Conservation (phyloP, 2,113 vertebrate species). For the Ifrita kowaldi region DNA sequence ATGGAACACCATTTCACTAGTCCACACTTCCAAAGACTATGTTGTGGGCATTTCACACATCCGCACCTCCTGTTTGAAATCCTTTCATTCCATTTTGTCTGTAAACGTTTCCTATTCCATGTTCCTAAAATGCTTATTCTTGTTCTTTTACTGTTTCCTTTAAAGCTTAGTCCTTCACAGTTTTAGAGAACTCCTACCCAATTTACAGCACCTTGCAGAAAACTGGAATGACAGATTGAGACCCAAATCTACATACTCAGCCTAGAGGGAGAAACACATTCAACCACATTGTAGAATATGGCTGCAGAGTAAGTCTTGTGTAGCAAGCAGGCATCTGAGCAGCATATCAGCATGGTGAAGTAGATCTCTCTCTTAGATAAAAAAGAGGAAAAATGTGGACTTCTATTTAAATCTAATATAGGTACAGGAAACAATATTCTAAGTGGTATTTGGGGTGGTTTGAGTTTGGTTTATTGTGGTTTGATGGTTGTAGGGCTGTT, state of each 20-base stretch:
- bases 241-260: background rate
- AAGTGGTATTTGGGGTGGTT: background rate
- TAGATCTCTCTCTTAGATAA: background rate
- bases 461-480: background rate
- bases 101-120: background rate
- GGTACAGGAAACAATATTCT: background rate
- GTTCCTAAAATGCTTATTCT: background rate
- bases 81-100: background rate
- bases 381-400: background rate
- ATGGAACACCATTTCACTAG: background rate
- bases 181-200: background rate
- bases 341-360: background rate
- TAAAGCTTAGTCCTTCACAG: background rate
- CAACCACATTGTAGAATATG: background rate
- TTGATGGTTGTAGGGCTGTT: background rate
- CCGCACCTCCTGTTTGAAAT: background rate
- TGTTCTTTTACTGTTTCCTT: background rate
- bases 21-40: background rate
- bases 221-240: background rate
- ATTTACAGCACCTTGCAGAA: background rate
- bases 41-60: background rate
- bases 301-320: background rate
- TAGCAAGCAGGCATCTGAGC: background rate
- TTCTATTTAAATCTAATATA: background rate
- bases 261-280: background rate